A percentile compares a stretch with the other conserved stretches of the same genome.
Conservation (phyloP, 2,797 vertebrate species). For the Meriones psammophilus region DNA sequence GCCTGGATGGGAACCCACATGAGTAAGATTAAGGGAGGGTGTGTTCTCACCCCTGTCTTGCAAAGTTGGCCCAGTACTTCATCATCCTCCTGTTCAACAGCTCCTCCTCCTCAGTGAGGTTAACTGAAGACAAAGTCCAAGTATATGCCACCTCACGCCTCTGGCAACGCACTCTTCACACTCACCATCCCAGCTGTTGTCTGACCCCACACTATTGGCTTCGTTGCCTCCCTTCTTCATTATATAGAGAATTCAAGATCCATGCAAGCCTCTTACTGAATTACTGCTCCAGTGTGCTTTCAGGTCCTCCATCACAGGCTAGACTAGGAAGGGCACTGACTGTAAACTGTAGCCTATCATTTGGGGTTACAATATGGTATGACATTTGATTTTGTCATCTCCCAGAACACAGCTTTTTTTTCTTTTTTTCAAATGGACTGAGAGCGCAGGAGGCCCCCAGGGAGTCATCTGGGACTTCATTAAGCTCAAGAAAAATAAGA, state of each 20-base stretch:
- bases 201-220: background rate
- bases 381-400: background rate
- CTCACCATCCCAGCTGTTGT: background rate
- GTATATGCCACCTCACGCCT: rapidly evolving
- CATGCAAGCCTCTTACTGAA: background rate
- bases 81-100: conserved; percentile 81
- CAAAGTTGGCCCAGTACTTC: conserved; percentile 93
- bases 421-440: background rate
- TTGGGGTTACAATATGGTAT: too few species aligned
- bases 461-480: background rate
- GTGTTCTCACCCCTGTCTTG: conserved; percentile 89
- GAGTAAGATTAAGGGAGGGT: rapidly evolving
- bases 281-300: background rate
- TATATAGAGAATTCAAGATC: background rate
- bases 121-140: conserved; percentile 42
- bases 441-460: too few species aligned
- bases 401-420: background rate
- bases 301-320: background rate
- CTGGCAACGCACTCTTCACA: background rate
- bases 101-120: conserved; percentile 88
- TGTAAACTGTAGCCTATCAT: background rate
- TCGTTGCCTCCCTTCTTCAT: background rate
- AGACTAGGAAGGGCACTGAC: background rate
- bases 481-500: background rate
- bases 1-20: too few species aligned